Base-by-base conservation (phyloP, 2,113 vertebrate genomes). In the Geococcyx californianus region DNA sequence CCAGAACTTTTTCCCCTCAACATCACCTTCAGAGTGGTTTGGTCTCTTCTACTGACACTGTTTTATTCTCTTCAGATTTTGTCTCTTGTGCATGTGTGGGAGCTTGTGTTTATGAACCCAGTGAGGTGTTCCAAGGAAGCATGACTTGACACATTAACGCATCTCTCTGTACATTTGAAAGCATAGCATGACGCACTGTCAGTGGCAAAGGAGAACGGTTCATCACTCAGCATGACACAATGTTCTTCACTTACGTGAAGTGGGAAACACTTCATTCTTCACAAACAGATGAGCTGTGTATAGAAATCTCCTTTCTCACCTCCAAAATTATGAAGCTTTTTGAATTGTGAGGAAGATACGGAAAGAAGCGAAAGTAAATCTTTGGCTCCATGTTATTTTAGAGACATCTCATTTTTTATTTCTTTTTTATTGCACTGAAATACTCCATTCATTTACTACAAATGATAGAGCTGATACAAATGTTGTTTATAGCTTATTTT, bases 401-500 rank as follows among this genome's bases (percentile, higher is more conserved):
- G 28, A 45, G 68, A 68, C 40, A 83, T 54, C 3, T 31, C 4
- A 7, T 66, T 69, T 34, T 95, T 54, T 6, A 9, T 63, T 75
- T 33, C 52, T 93, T 97, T 92, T 92, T 89, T 79, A 92, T 79
- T 93, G 12, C 84, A 72, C 63, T 73, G 66, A 93, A 89, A 94
- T 85, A 54, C 19, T 74, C 63, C 81, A 67, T 92, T 91, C 31
- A 81, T 85, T 89, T 87, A 70, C 66, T 97, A 93, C 68, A 70
- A 78, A 91, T 79, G 90, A 89, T 92, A 64, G 96, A 97, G 93
- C 93, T 96, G 70, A 87, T 87, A 94, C 66, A 85, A 96, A 87
- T 97, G 94, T 93, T 95, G 67, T 89, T 96, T 96, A 87, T 72
- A 94, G 96, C 59, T 97, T 89, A 60, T 95, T 97, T 96, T 96